phyloP scores from a whole-genome alignment of 2,797 vertebrate species.

The Sphenopsis melanotis region DNA sequence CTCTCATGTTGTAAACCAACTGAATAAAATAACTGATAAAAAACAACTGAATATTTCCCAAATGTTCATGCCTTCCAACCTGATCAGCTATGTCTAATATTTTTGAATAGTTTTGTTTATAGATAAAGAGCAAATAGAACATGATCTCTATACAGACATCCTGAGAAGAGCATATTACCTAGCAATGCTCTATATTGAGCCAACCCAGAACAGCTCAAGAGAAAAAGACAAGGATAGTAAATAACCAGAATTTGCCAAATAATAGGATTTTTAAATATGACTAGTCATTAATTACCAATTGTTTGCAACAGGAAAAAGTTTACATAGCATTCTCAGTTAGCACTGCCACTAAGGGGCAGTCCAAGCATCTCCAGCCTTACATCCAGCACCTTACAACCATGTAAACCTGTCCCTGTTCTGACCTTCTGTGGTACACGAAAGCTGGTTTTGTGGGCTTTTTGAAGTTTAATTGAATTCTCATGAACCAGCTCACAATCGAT shows the following conservation, averaged over 20 bases:
- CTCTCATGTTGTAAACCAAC: background rate
- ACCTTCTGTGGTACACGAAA: background rate
- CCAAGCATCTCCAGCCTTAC: background rate
- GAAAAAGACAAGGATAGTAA: background rate
- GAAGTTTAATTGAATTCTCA: background rate
- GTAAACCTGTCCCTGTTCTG: background rate
- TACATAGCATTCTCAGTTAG: background rate
- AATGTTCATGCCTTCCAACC: background rate
- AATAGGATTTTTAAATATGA: background rate
- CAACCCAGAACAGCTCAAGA: background rate
- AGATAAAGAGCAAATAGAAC: background rate
- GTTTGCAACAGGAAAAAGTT: background rate
- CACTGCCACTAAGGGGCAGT: background rate
- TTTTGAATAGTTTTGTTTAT: background rate
- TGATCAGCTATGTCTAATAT: background rate
- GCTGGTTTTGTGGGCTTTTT: background rate
- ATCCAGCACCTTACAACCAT: too few species aligned
- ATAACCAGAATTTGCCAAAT: background rate
- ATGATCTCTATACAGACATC: background rate
- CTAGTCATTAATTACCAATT: background rate
- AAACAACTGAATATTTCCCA: background rate
- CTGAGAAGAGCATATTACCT: background rate
- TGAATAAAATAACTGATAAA: background rate
- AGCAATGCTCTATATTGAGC: background rate
- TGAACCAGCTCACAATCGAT: background rate